These are phyloP conservation scores for Allygus modestus DNA, from an alignment of 2,888 invertebrate species.

Conservation along the genomic window DNA sequence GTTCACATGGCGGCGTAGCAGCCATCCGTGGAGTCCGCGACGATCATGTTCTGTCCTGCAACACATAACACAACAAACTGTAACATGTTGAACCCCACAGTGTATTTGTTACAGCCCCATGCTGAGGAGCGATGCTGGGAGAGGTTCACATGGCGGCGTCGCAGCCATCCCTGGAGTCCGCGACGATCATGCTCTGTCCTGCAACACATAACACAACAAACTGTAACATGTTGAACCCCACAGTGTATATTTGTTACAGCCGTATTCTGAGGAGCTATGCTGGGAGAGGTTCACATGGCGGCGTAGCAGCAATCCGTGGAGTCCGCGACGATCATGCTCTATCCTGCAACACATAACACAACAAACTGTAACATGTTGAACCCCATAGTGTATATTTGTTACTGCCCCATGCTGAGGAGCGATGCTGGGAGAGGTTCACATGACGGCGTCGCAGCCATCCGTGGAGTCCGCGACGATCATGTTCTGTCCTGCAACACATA, in stretches of 20 bases:
- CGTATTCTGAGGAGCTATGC: not conserved
- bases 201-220: not conserved
- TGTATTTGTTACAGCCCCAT: too few relatives aligned
- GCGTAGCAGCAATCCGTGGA: not conserved
- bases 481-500: not conserved
- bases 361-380: not conserved
- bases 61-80: not conserved
- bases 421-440: not conserved
- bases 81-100: not conserved
- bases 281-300: slow-evolving; percentile 16
- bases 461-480: not conserved
- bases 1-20: slow-evolving; percentile 62
- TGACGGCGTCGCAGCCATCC: slow-evolving; percentile 9
- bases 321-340: not conserved
- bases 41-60: not conserved
- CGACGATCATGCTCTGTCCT: not conserved
- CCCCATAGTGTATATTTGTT: too few relatives aligned
- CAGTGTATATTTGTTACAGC: not conserved
- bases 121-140: not conserved
- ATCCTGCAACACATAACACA: not conserved
- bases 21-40: slow-evolving; percentile 50
- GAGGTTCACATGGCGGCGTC: slow-evolving; percentile 36
- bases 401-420: slow-evolving; percentile 41
- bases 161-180: slow-evolving; percentile 2
- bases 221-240: not conserved